Evolutionary conservation across 2,797 vertebrate genomes (phyloP), one percentile per base, ranked within the genome.

Genomic region (Poecilia wingei): DNA sequence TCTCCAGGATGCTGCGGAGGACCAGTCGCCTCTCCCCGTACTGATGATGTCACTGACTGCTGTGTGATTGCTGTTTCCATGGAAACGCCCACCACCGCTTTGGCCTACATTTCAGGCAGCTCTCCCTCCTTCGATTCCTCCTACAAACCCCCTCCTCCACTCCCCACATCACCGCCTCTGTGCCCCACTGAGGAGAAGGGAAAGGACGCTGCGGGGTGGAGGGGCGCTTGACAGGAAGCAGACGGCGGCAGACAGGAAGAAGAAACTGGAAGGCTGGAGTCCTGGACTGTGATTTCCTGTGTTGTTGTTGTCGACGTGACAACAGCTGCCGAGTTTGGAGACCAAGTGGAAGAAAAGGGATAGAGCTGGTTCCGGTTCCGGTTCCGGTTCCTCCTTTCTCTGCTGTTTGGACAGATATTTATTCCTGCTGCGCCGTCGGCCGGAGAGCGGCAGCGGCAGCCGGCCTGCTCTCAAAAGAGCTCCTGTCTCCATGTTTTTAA

Each of bases 41-140:
- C 96, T 94, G 93, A 97, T 95, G 96, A 96, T 95, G 96, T 97
- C 95, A 94, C 94, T 95, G 96, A 96, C 96, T 94, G 96, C 97
- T 96, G 91, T 96, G 91, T 95, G 96, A 97, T 95, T 91, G 95
- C 96, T 96, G 97, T 97, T 97, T 97, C 96, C 96, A 95, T 95
- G 97, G 97, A 97, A 97, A 98, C 95, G 84, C 96, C 95, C 96
- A 92, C 94, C 94, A 95, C 95, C 91, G 93, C 97, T 96, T 94
- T 95, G 96, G 96, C 97, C 97, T 97, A 97, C 96, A 95, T 97
- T 97, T 96, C 95, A 96, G 96, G 96, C 95, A 94, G 96, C 96
- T 95, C 95, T 96, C 96, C 92, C 95, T 93, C 94, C 84, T 93
- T 86, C 82, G 82, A 51, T 90, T 88, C 53, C 78, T 79, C 79